Conservation (phyloP, 2,113 vertebrate genomes). For the Pterocles gutturalis region DNA sequence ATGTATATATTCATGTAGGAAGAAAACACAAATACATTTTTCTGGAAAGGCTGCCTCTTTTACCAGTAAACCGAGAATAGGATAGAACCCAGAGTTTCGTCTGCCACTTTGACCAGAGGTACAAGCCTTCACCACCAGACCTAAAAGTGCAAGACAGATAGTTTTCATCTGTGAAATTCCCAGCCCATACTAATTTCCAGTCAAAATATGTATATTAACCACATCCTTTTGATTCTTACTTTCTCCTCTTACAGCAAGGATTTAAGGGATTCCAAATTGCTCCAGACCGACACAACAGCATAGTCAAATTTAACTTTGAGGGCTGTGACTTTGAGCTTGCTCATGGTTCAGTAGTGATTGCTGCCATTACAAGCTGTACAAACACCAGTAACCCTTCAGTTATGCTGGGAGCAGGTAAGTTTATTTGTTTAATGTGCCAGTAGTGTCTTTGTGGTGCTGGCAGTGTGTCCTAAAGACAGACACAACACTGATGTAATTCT, state of each 20-base stretch:
- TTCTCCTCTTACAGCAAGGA: slow-evolving; percentile 84
- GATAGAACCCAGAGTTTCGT: neutral
- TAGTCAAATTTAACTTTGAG: slow-evolving; percentile 83
- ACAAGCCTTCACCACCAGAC: neutral
- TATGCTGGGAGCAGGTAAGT: slow-evolving; percentile 95
- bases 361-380: slow-evolving; percentile 98
- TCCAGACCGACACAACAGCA: slow-evolving; percentile 72
- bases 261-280: slow-evolving; percentile 96
- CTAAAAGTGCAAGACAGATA: neutral
- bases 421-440: neutral
- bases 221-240: neutral
- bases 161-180: neutral
- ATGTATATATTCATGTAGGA: neutral
- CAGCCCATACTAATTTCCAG: neutral
- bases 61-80: neutral
- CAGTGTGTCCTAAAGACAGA: neutral
- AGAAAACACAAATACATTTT: neutral
- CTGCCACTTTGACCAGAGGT: neutral
- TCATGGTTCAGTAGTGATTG: slow-evolving; percentile 96
- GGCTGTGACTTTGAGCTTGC: slow-evolving; percentile 80
- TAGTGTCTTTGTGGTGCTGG: neutral
- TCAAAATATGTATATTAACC: neutral
- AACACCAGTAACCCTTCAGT: slow-evolving; percentile 99
- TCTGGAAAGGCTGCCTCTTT: neutral
- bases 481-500: neutral